A percentile compares a stretch with the other conserved stretches of the same genome.
Conservation (phyloP, 2,797 vertebrate species). For the Enteromius treurensis region DNA sequence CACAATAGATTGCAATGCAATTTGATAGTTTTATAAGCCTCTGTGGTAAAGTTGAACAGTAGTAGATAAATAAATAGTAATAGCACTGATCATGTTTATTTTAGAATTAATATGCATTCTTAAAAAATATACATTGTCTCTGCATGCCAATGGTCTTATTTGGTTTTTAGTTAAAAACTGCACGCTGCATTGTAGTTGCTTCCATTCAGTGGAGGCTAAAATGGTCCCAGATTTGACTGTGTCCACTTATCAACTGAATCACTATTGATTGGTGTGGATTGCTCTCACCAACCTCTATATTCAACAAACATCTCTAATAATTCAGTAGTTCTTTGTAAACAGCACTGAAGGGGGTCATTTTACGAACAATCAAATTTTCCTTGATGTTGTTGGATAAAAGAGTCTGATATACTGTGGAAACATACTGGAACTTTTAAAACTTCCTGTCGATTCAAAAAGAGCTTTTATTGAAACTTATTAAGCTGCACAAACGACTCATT, state of each 20-base stretch:
- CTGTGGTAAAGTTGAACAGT: not conserved
- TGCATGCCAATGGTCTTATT: not conserved
- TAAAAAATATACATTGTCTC: not conserved
- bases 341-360: conserved; percentile 13
- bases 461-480: not conserved
- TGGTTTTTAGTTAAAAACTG: not conserved
- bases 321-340: conserved; percentile 15
- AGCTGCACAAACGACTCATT: not conserved
- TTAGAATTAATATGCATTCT: not conserved
- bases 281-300: conserved; percentile 12
- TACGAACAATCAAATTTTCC: not conserved
- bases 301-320: conserved; percentile 22
- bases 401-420: conserved; percentile 6
- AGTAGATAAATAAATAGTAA: not conserved
- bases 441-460: not conserved
- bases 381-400: conserved; percentile 3
- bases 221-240: conserved; percentile 2
- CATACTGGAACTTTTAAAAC: not conserved
- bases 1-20: not conserved
- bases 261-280: conserved; percentile 24
- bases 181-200: not conserved
- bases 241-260: conserved; percentile 9
- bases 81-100: not conserved
- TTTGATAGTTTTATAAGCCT: not conserved
- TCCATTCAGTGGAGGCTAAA: not conserved